Evolutionary conservation across 2,888 invertebrate species (phyloP).

Genomic region (Andricus quercusramuli): DNA sequence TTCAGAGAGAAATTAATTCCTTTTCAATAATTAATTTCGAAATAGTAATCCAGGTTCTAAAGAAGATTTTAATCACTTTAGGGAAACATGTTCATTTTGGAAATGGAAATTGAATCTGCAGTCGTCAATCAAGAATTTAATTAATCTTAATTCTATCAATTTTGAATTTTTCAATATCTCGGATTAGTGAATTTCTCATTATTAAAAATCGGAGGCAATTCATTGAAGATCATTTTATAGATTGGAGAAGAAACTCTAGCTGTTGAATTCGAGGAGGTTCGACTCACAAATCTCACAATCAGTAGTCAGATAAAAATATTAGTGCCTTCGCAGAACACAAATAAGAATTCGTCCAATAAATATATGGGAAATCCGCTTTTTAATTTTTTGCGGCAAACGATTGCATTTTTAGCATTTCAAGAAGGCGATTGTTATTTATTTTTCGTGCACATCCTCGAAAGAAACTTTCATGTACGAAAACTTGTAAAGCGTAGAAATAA

Average conservation of each 20-base stretch:
- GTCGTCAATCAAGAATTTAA: not conserved
- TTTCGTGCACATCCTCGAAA: slow-evolving; percentile 5
- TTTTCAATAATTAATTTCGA: not conserved
- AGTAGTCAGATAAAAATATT: slow-evolving; percentile 36
- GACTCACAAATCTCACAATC: slow-evolving; percentile 24
- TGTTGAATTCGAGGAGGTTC: slow-evolving; percentile 63
- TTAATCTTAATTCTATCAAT: not conserved
- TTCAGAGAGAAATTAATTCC: not conserved
- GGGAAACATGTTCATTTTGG: not conserved
- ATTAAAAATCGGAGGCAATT: slow-evolving; percentile 42
- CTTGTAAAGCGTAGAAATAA: slow-evolving; percentile 44
- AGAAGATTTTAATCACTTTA: not conserved
- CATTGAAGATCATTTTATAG: slow-evolving; percentile 66
- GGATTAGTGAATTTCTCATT: slow-evolving; percentile 1
- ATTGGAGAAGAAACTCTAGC: slow-evolving; percentile 72
- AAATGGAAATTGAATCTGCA: not conserved
- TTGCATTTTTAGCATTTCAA: slow-evolving; percentile 36
- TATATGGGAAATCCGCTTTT: not conserved
- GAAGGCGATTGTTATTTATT: slow-evolving; percentile 23
- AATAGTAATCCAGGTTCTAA: not conserved
- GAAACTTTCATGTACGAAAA: slow-evolving; percentile 32
- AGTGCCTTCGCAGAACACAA: slow-evolving; percentile 9
- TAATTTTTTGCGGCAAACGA: slow-evolving; percentile 6
- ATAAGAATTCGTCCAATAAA: not conserved
- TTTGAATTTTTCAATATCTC: not conserved